Base-by-base conservation (phyloP, 2,888 invertebrate species). In the Trissolcus japonicus region DNA sequence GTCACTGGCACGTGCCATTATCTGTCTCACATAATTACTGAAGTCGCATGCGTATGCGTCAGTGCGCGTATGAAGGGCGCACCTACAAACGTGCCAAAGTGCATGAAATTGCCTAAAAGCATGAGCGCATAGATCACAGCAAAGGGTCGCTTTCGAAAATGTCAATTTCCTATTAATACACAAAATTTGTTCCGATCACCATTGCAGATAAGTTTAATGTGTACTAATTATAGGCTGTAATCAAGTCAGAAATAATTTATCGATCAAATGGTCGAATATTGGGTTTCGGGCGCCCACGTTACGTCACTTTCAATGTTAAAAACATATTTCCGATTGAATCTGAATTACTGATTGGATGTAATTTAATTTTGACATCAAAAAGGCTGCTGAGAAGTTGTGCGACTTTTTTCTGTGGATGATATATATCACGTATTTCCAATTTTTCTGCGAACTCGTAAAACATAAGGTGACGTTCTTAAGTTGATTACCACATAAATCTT, bases 1-100 rank as follows among this genome's bases (percentile, higher is more conserved):
- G 86, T 86, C 83, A 85, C 76, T 68, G 81, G 82, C 85, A 85
- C 86, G 83, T 84, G 85, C 83, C 83, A 83, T 85, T 86, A 84
- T 85, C 82, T 82, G 78, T 71, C 81, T 81, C 68, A 78, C 79
- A 73, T 80, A 81, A 82, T 81, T 81, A 80, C 78, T 48, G 48
- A 54, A 55, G 62, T 68, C 51, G 54, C 43, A 59, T 48, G 59
- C 61, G 67, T 74, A 55, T 68, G 68, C 53, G n/a, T 60, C 17
- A 14, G 17, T 62, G 59, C 48, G 41, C 41, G 46, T 59, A 67
- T 66, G 73, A 61, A 50, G 54, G 17, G 61, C 67, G 67, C 16
- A 35, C 43, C 63, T 14, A n/a, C 41, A 68, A 68, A 73, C 73
- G 68, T 73, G 79, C 79, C 79, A 73, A 79, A 79, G 76, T 69